Conservation (phyloP, 2,888 invertebrate species). For the Orthosia incerta region DNA sequence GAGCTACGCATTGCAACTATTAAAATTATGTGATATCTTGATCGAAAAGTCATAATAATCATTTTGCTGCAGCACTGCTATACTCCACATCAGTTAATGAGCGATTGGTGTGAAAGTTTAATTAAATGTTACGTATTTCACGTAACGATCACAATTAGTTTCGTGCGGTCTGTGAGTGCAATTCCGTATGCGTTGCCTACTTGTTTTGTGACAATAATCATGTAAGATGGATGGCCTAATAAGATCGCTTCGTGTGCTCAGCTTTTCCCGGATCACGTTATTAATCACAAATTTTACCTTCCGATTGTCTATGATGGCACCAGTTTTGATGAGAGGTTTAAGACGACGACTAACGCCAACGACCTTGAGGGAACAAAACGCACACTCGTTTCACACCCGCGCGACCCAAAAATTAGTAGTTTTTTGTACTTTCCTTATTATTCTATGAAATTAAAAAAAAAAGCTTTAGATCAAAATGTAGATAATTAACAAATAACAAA, state of each 20-base stretch:
- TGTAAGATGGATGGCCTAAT: not conserved
- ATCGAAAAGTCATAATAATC: conserved; percentile 12
- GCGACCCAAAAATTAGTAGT: no score
- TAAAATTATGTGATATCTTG: conserved; percentile 18
- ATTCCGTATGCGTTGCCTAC: conserved; percentile 42
- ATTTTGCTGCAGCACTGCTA: conserved; percentile 5
- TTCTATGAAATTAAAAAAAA: no score
- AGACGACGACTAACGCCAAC: no score
- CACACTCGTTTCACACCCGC: no score
- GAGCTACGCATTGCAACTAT: not conserved
- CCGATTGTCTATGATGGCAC: no score
- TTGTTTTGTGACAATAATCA: conserved; percentile 14
- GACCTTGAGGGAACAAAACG: no score
- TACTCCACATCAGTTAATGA: conserved; percentile 45
- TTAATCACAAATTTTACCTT: no score
- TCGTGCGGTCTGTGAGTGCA: conserved; percentile 21
- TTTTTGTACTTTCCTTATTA: no score
- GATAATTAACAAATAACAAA: no score
- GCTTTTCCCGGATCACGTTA: no score
- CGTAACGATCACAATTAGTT: conserved; percentile 45
- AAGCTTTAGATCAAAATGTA: no score
- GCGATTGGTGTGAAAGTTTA: conserved; percentile 51
- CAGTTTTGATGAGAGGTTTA: no score
- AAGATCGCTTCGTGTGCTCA: not conserved
- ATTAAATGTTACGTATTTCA: conserved; percentile 39